These are phyloP conservation scores for Orthonychiurus folsomi DNA, from an alignment of 2,888 invertebrate species.

Conservation along the genomic window DNA sequence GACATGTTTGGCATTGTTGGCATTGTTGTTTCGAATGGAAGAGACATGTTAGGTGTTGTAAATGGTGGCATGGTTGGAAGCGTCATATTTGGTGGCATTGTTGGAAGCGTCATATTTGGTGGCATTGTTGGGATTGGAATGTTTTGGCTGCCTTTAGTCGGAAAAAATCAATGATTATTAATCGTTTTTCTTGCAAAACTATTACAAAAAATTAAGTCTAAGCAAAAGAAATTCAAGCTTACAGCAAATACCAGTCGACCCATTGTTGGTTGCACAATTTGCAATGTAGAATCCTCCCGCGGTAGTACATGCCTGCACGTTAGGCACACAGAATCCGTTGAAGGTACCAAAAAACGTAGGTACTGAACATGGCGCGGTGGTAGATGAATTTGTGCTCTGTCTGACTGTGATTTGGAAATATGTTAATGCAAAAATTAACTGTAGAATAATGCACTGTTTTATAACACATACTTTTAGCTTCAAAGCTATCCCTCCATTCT, in stretches of 20 bases:
- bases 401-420: no score
- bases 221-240: background rate
- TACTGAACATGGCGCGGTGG: background rate
- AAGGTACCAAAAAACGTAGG: background rate
- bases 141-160: background rate
- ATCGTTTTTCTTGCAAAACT: background rate
- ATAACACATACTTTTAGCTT: no score
- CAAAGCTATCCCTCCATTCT: no score
- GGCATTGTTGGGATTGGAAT: background rate
- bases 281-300: background rate
- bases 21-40: background rate
- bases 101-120: background rate
- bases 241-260: background rate
- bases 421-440: no score
- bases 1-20: background rate
- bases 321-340: background rate
- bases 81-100: background rate
- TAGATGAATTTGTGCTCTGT: no score
- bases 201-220: background rate
- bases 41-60: background rate
- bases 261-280: conserved; percentile 1
- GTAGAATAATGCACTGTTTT: no score
- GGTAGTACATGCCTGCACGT: background rate
- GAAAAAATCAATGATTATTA: no score
- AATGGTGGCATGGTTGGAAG: background rate